Base-by-base conservation (phyloP, 2,797 vertebrate genomes). In the Chiroxiphia lanceolata region DNA sequence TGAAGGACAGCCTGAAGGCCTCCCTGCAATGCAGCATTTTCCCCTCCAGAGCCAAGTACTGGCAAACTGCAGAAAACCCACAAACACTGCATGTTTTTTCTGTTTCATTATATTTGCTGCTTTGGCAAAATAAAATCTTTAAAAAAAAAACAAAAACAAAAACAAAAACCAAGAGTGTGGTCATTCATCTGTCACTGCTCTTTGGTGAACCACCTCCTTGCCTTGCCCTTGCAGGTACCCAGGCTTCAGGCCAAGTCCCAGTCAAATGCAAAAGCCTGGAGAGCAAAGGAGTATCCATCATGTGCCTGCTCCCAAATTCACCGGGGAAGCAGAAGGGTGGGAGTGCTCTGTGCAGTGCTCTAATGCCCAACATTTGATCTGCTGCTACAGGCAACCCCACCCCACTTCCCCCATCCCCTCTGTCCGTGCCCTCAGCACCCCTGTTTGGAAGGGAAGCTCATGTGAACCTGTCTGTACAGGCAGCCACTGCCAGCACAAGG, bases 21-120 rank as follows among this genome's bases (percentile, higher is more conserved):
- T 26, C 87, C 83, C 96, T 91, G 95, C 95, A 96, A 89, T 97
- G 94, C 93, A 96, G 89, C 89, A 88, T 31, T 84, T 72, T 45
- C 54, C 59, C 72, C 42, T 45, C 69, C 74, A 63, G 65, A 96
- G 88, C 83, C 83, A 90, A 94, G 87, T 18, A 72, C 69, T 31
- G 82, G 56, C 67, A 70, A 95, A 87, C 74, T 79, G 85, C 83
- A 57, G 69, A 84, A 88, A 93, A 94, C 87, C 92, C 69, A 64
- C 77, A 94, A 91, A 74, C 63, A 34, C 51, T 50, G 45, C 34
- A 74, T 0, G 2, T 13, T 5, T 78, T 68, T 75, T 33, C 50
- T 79, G 34, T 88, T 91, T 67, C 80, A 89, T 71, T 83, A 90
- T 45, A 76, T 77, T 74, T 89, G 77, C 70, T 87, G 71, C 38